Evolutionary conservation across 2,888 invertebrate genomes (phyloP).

Genomic region (Agrochola lota): DNA sequence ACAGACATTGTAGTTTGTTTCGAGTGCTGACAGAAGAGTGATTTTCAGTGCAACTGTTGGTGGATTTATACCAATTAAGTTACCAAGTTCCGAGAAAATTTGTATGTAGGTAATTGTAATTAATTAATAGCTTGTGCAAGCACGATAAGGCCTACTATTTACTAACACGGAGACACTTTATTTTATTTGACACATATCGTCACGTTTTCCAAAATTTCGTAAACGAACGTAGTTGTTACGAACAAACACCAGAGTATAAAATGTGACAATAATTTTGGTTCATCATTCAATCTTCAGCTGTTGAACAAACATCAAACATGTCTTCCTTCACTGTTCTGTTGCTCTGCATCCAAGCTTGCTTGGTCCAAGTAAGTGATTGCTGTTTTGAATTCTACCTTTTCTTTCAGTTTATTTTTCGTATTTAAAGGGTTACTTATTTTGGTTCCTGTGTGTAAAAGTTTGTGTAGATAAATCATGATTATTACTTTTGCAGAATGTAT

Average conservation of each 20-base stretch:
- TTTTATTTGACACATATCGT: neutral
- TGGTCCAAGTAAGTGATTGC: constrained; percentile 50
- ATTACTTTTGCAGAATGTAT: no score
- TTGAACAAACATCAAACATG: constrained; percentile 49
- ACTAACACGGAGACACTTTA: neutral
- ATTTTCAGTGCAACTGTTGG: constrained; percentile 9
- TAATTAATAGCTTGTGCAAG: constrained; percentile 33
- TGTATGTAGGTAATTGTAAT: constrained; percentile 9
- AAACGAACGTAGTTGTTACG: neutral
- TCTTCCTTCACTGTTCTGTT: constrained; percentile 48
- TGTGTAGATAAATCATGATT: no score
- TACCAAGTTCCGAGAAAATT: constrained; percentile 15
- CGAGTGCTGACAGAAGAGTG: constrained; percentile 39
- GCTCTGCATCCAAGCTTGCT: constrained; percentile 58
- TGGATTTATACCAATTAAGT: constrained; percentile 10
- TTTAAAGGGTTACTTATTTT: no score
- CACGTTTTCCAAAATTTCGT: constrained; percentile 24
- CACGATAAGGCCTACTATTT: constrained; percentile 28
- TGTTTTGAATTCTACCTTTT: no score
- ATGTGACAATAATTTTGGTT: neutral
- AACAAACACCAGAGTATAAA: constrained; percentile 3
- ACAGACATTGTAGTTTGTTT: constrained; percentile 67
- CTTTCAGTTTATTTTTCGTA: no score
- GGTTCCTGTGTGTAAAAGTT: no score
- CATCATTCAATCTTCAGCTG: constrained; percentile 40